A percentile compares a stretch with the other conserved stretches of the same genome.
Conservation (phyloP, 2,888 invertebrate species). For the Theodoxus fluviatilis region DNA sequence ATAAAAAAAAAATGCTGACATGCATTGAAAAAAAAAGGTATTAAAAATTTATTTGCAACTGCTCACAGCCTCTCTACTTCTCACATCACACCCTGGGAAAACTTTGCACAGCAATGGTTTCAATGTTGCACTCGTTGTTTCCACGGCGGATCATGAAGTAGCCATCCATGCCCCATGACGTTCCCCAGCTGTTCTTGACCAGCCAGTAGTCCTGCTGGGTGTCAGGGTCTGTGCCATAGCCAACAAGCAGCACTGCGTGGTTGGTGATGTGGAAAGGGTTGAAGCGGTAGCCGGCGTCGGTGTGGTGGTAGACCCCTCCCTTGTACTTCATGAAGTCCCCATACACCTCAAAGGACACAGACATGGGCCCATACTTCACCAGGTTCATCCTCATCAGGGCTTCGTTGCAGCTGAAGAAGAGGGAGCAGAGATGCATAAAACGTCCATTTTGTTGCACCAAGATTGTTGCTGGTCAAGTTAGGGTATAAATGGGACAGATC, state of each 20-base stretch:
- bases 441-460: not conserved
- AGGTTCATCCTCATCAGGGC: conserved; percentile 66
- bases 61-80: too few relatives aligned
- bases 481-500: not conserved
- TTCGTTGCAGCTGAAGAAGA: conserved; percentile 65
- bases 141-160: conserved; percentile 64
- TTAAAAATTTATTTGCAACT: too few relatives aligned
- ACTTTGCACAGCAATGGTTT: conserved; percentile 63
- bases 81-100: conserved; percentile 51
- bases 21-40: too few relatives aligned
- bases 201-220: conserved; percentile 61
- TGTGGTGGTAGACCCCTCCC: conserved; percentile 68
- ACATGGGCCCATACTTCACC: conserved; percentile 66
- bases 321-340: conserved; percentile 63
- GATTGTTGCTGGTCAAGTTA: not conserved
- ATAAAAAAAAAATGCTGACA: too few relatives aligned
- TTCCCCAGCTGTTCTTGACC: conserved; percentile 66
- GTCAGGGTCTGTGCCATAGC: conserved; percentile 65
- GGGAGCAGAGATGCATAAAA: not conserved
- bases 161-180: conserved; percentile 61
- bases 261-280: conserved; percentile 67
- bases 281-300: conserved; percentile 57
- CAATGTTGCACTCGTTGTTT: conserved; percentile 64
- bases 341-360: conserved; percentile 67
- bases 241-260: conserved; percentile 68